Conservation (phyloP, 2,113 vertebrate genomes). For the Bufo bufo region DNA sequence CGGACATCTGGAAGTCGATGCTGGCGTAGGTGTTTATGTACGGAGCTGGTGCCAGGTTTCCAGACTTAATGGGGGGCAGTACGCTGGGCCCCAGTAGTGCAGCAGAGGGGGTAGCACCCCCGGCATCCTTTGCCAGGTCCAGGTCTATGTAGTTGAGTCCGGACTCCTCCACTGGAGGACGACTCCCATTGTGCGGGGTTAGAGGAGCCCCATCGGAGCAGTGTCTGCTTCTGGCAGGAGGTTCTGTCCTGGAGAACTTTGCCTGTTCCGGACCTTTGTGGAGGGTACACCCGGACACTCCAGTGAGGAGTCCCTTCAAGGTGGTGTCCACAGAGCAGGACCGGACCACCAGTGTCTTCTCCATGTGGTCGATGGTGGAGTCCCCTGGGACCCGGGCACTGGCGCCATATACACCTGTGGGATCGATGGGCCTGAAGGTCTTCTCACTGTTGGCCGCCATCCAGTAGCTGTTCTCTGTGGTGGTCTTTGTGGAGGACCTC, state of each 20-base stretch:
- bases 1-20: slow-evolving; percentile 82
- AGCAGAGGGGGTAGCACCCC: background rate
- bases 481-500: background rate
- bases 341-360: background rate
- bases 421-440: background rate
- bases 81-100: slow-evolving; percentile 45
- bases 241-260: slow-evolving; percentile 71
- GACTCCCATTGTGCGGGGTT: slow-evolving; percentile 54
- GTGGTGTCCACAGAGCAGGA: background rate
- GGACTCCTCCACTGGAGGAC: slow-evolving; percentile 66
- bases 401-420: background rate
- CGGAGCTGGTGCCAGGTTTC: slow-evolving; percentile 32
- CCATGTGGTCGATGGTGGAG: background rate
- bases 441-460: background rate
- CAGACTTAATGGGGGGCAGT: slow-evolving; percentile 49
- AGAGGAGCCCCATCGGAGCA: slow-evolving; percentile 74
- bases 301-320: background rate
- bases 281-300: background rate
- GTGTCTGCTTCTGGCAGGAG: slow-evolving; percentile 72
- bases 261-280: slow-evolving; percentile 51
- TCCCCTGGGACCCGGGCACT: background rate
- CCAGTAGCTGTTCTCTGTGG: background rate
- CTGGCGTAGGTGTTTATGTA: slow-evolving; percentile 76
- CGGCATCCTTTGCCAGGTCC: slow-evolving; percentile 70
- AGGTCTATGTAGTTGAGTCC: slow-evolving; percentile 85